Conservation (phyloP, 2,888 invertebrate species). For the Phyllotreta cruciferae region DNA sequence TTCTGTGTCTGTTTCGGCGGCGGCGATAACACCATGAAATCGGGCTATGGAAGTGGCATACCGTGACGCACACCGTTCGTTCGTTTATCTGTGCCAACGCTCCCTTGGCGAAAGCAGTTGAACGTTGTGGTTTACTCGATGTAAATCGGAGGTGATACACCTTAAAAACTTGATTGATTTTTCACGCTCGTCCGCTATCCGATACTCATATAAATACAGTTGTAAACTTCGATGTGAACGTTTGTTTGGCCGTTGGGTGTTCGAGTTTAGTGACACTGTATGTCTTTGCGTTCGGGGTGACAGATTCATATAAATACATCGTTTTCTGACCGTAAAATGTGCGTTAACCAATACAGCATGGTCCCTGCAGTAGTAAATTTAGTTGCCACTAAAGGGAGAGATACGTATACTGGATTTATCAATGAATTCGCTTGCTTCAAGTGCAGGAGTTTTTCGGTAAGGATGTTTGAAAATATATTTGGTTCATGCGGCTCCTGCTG, state of each 20-base stretch:
- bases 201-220: background rate
- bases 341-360: slow-evolving; percentile 58
- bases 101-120: slow-evolving; percentile 43
- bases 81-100: slow-evolving; percentile 46
- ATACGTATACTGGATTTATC: slow-evolving; percentile 58
- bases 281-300: too few species aligned
- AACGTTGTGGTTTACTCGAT: slow-evolving; percentile 8
- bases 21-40: slow-evolving; percentile 24
- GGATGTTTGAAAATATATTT: slow-evolving; percentile 28
- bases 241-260: background rate
- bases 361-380: slow-evolving; percentile 59
- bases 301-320: background rate
- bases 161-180: background rate
- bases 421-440: slow-evolving; percentile 57
- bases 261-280: background rate
- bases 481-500: background rate
- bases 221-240: background rate
- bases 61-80: slow-evolving; percentile 44
- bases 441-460: slow-evolving; percentile 57
- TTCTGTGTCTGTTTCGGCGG: slow-evolving; percentile 6
- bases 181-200: background rate
- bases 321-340: slow-evolving; percentile 51
- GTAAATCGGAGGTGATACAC: background rate
- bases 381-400: slow-evolving; percentile 58
- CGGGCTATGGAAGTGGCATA: slow-evolving; percentile 44